phyloP scores from a whole-genome alignment of 2,113 vertebrate genomes.

The Vidua chalybeata region DNA sequence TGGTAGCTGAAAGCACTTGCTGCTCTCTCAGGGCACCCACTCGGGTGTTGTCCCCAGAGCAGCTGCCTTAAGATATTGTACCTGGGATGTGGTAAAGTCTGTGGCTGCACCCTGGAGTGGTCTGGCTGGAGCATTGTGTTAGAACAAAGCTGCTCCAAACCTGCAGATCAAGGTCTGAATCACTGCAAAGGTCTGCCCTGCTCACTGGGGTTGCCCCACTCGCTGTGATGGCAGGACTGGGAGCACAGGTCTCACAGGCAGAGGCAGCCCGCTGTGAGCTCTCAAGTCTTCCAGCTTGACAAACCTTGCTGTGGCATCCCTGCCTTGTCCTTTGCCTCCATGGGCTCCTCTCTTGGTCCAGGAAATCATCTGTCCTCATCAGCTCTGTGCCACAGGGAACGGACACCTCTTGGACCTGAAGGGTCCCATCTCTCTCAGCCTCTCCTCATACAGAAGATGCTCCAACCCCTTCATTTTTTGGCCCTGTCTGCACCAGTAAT shows the following conservation, averaged over 20 bases:
- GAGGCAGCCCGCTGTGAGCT: background rate
- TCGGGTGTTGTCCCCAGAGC: background rate
- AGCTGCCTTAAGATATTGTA: background rate
- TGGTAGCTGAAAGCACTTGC: background rate
- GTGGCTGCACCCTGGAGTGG: background rate
- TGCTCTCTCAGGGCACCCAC: background rate
- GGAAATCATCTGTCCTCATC: background rate
- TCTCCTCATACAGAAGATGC: background rate
- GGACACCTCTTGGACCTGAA: background rate
- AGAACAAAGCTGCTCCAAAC: background rate
- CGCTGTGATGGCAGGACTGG: background rate
- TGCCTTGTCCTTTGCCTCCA: background rate
- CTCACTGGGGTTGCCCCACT: background rate
- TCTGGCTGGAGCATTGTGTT: background rate
- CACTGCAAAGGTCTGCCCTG: background rate
- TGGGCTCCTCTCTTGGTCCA: background rate
- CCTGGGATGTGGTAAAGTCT: background rate
- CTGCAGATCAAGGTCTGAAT: background rate
- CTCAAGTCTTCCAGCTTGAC: background rate
- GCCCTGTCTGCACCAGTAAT: background rate
- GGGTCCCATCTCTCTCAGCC: background rate
- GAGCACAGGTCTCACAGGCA: background rate
- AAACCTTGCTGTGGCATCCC: background rate
- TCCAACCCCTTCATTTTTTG: background rate
- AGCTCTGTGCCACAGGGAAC: background rate